These are phyloP conservation scores for Lasioglossum lativentre DNA, from an alignment of 2,888 invertebrate genomes.

Conservation along the genomic window DNA sequence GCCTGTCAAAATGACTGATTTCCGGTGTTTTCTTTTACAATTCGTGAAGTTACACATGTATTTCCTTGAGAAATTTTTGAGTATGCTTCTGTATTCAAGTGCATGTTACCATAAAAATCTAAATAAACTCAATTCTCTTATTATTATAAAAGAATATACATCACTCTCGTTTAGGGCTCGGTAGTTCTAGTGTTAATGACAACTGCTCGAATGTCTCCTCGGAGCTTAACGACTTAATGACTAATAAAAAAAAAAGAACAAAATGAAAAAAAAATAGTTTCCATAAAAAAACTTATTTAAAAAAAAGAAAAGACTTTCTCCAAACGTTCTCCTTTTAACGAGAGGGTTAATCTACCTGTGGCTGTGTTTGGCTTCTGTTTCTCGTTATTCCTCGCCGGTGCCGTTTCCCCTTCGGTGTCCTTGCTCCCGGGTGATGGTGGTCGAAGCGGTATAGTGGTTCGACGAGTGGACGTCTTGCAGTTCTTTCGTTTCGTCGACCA, in stretches of 20 bases:
- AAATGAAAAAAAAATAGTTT: too few relatives aligned
- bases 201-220: background rate
- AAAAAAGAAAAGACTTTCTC: background rate
- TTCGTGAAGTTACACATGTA: too few relatives aligned
- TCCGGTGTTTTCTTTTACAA: too few relatives aligned
- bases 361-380: slow-evolving; percentile 27
- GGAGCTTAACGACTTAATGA: background rate
- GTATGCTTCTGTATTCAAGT: too few relatives aligned
- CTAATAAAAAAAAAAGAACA: background rate
- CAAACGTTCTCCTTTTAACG: background rate
- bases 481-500: slow-evolving; percentile 41
- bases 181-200: too few relatives aligned
- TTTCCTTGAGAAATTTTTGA: too few relatives aligned
- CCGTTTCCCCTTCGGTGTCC: slow-evolving; percentile 4
- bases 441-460: background rate
- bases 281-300: too few relatives aligned
- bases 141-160: too few relatives aligned
- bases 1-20: too few relatives aligned
- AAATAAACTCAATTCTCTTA: too few relatives aligned
- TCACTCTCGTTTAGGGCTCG: too few relatives aligned
- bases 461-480: slow-evolving; percentile 44
- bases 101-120: too few relatives aligned
- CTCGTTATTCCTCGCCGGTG: slow-evolving; percentile 17
- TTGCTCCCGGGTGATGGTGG: background rate
- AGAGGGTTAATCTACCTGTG: slow-evolving; percentile 42